These are phyloP conservation scores for Hephaestus fuliginosus DNA, from an alignment of 2,797 vertebrate species.

Conservation along the genomic window DNA sequence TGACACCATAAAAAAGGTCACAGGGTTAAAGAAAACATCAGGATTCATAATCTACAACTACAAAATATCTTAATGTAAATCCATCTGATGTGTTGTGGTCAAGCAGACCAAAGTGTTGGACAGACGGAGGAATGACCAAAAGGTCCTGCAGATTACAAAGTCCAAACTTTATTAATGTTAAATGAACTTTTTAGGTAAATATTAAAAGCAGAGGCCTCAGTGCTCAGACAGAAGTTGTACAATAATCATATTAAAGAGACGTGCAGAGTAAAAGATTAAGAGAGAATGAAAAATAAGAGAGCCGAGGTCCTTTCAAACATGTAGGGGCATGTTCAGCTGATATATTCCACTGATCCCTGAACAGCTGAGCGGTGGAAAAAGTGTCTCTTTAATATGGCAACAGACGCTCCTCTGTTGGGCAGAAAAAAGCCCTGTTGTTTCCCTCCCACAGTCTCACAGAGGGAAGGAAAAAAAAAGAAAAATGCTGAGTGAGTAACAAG, in stretches of 20 bases:
- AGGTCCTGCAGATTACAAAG: background rate
- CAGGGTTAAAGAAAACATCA: background rate
- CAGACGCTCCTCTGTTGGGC: slow-evolving; percentile 47
- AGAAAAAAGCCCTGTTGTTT: slow-evolving; percentile 26
- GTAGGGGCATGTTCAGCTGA: background rate
- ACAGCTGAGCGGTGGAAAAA: slow-evolving; percentile 33
- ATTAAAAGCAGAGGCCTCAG: too few relatives aligned
- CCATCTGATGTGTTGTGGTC: too few relatives aligned
- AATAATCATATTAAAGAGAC: background rate
- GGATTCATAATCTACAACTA: background rate
- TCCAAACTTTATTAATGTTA: background rate
- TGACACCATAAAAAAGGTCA: background rate
- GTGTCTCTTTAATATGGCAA: slow-evolving; percentile 30
- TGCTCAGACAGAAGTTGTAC: background rate
- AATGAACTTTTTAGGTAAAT: background rate
- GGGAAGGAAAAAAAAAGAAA: slow-evolving; percentile 2
- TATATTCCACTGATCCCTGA: slow-evolving; percentile 7
- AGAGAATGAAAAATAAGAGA: background rate
- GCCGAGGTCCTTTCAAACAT: background rate
- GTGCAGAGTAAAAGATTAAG: background rate
- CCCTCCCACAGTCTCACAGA: slow-evolving; percentile 20
- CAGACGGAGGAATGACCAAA: background rate
- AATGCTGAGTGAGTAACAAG: slow-evolving; percentile 29
- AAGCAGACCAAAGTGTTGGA: background rate
- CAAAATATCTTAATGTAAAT: too few relatives aligned